These are phyloP conservation scores for Ooceraea biroi DNA, from an alignment of 1,140 invertebrate species.

Conservation along the genomic window DNA sequence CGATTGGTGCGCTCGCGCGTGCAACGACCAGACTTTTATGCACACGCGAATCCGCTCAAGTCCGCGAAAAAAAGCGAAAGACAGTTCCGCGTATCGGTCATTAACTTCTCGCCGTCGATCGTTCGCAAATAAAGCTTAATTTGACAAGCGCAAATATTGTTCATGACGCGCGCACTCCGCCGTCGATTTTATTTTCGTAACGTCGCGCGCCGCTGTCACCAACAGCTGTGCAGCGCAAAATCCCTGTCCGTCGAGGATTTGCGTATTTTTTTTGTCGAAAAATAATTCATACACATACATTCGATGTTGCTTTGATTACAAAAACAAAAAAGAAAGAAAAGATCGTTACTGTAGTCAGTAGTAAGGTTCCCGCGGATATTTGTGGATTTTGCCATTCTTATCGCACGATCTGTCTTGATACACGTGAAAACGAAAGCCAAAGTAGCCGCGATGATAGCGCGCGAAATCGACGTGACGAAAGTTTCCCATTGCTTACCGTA, in stretches of 20 bases:
- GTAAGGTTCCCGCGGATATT: background rate
- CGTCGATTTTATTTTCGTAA: background rate
- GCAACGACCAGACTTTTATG: background rate
- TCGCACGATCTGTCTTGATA: too few species aligned
- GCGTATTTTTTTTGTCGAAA: background rate
- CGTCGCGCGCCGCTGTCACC: background rate
- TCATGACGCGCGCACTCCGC: background rate
- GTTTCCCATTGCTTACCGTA: background rate
- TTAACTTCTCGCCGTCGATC: conserved; percentile 28
- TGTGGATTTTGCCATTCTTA: too few species aligned
- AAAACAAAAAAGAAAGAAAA: too few species aligned
- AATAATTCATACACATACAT: background rate
- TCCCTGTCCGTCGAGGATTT: background rate
- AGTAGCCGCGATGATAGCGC: background rate
- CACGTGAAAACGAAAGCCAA: too few species aligned
- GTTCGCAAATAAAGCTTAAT: conserved; percentile 14
- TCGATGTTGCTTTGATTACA: too few species aligned
- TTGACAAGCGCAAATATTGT: conserved; percentile 31
- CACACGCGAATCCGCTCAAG: background rate
- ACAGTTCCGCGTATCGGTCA: background rate
- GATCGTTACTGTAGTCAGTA: too few species aligned
- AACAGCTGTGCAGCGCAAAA: background rate
- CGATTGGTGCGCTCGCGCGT: background rate
- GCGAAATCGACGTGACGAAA: background rate
- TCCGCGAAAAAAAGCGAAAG: conserved; percentile 10